Percentiles rank a stretch among this genome's conserved stretches.
Evolutionary conservation across 2,113 vertebrate species (phyloP).

Genomic region (Struthio camelus): DNA sequence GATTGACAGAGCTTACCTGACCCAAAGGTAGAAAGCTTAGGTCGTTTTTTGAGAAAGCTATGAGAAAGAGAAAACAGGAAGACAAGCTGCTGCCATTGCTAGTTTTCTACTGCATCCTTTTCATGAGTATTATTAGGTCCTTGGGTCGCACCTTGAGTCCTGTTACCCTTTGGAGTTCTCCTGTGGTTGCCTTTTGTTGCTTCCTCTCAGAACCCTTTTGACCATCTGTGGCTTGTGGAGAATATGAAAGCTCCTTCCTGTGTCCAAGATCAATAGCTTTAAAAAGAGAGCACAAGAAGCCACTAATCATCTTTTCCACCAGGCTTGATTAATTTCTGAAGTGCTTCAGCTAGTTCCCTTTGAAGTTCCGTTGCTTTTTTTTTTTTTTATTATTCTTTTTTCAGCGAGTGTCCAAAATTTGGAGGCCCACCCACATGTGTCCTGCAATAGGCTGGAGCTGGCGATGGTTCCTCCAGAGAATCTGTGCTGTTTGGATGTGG

Average conservation of each 20-base stretch:
- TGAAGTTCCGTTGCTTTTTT: slow-evolving; percentile 47
- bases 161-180: slow-evolving; percentile 4
- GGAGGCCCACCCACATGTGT: slow-evolving; percentile 61
- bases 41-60: not conserved
- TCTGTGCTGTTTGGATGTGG: slow-evolving; percentile 53
- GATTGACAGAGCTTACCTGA: not conserved
- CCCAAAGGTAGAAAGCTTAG: not conserved
- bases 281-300: slow-evolving; percentile 50
- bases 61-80: not conserved
- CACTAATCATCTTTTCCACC: slow-evolving; percentile 67
- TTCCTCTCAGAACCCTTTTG: slow-evolving; percentile 55
- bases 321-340: slow-evolving; percentile 55
- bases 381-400: not conserved
- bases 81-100: not conserved
- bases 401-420: slow-evolving; percentile 39
- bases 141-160: slow-evolving; percentile 39
- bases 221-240: slow-evolving; percentile 59
- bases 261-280: slow-evolving; percentile 73
- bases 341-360: slow-evolving; percentile 37
- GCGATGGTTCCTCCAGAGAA: not conserved
- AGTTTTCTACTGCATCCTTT: not conserved
- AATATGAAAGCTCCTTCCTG: slow-evolving; percentile 58
- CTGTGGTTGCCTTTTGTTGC: slow-evolving; percentile 28
- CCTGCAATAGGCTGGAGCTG: slow-evolving; percentile 36
- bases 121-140: not conserved